These are phyloP conservation scores for Rhinolophus ferrumequinum DNA, from an alignment of 2,113 vertebrate species.

Conservation along the genomic window DNA sequence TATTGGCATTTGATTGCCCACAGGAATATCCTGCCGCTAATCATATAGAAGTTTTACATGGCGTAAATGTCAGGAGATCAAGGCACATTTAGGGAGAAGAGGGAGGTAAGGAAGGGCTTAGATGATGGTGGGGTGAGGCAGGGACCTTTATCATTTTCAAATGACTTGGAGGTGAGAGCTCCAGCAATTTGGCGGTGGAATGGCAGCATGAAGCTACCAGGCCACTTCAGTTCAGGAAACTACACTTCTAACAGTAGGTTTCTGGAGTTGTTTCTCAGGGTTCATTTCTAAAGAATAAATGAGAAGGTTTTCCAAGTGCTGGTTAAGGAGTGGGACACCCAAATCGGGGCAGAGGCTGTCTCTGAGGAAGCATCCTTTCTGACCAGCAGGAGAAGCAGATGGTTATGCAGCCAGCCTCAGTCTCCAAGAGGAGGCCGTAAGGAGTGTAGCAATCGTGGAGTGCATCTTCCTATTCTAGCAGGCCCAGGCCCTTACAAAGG, in stretches of 20 bases:
- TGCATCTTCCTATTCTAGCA: neutral
- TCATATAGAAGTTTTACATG: neutral
- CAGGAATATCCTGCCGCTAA: neutral
- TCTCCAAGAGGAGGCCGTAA: neutral
- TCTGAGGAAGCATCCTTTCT: neutral
- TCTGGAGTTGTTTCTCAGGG: neutral
- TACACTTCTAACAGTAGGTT: neutral
- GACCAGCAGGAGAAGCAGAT: neutral
- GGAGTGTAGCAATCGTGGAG: neutral
- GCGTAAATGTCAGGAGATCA: neutral
- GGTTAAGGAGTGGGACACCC: neutral
- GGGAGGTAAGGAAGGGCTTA: neutral
- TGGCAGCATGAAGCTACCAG: neutral
- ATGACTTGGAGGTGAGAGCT: neutral
- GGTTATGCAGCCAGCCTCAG: neutral
- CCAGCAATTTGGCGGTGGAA: neutral
- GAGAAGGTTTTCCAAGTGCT: neutral
- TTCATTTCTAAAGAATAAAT: neutral
- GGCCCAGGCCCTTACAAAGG: constrained; percentile 23
- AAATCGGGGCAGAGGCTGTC: neutral
- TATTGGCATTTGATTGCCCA: neutral
- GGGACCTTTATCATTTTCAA: neutral
- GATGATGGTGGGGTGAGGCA: neutral
- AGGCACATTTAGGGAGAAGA: neutral
- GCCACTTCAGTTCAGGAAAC: neutral